Evolutionary conservation across 1,140 invertebrate genomes (phyloP).

Genomic region (Triops longicaudatus): DNA sequence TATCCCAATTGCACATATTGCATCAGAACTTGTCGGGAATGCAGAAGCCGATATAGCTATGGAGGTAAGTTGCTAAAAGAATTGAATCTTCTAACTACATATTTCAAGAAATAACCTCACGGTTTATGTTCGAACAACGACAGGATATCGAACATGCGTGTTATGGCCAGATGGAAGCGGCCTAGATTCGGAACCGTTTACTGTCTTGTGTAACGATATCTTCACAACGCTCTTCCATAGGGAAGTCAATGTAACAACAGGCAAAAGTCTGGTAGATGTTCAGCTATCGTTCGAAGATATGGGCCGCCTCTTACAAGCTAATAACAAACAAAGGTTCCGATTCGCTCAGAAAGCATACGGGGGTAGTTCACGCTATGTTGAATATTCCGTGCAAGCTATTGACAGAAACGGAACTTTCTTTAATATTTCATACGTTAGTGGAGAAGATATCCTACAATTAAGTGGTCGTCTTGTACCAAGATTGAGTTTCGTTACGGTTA

Average conservation of each 20-base stretch:
- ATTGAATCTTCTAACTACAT: background rate
- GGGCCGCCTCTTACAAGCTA: background rate
- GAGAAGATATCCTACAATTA: background rate
- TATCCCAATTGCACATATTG: background rate
- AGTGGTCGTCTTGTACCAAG: background rate
- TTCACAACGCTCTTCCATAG: background rate
- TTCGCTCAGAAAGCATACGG: background rate
- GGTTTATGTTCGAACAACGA: background rate
- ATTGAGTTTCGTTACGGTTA: background rate
- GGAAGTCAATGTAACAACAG: background rate
- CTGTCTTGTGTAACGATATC: background rate
- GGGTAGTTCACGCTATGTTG: background rate
- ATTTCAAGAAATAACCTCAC: background rate
- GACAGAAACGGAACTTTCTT: background rate
- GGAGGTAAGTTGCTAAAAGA: background rate
- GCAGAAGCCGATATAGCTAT: background rate
- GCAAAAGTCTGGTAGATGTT: background rate
- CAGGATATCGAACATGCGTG: background rate
- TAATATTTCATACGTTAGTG: background rate
- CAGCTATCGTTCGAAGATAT: background rate
- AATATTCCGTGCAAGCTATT: background rate
- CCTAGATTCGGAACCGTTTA: background rate
- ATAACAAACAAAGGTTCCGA: background rate
- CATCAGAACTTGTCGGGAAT: background rate
- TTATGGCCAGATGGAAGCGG: background rate